Evolutionary conservation across 2,888 invertebrate species (phyloP).

Genomic region (Amiota mariae): DNA sequence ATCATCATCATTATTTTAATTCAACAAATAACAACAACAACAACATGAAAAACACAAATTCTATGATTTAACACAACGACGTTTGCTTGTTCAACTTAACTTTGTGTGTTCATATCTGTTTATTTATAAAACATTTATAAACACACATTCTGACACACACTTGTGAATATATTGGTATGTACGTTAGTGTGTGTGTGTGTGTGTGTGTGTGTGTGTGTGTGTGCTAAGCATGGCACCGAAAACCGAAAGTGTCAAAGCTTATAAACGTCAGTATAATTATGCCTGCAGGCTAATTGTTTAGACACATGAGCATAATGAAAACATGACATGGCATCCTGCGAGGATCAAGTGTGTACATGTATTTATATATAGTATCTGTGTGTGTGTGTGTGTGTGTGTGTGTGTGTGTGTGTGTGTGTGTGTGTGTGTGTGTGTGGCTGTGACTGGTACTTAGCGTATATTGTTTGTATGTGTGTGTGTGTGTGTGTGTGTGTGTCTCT

Average conservation of each 20-base stretch:
- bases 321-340: conserved; percentile 66
- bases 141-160: background rate
- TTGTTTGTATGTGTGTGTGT: conserved; percentile 19
- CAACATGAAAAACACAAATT: background rate
- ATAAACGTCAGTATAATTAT: conserved; percentile 68
- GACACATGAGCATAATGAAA: conserved; percentile 68
- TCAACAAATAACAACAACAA: background rate
- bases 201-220: conserved; percentile 35
- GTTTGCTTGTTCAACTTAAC: background rate
- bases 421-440: conserved; percentile 31
- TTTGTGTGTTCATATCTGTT: conserved; percentile 1
- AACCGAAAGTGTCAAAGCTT: conserved; percentile 69
- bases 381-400: conserved; percentile 13
- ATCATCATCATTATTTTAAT: no score
- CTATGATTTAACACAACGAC: background rate
- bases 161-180: background rate
- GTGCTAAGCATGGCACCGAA: conserved; percentile 54
- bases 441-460: background rate
- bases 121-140: background rate
- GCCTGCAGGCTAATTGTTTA: conserved; percentile 68
- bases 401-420: no score
- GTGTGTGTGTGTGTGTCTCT: conserved; percentile 15
- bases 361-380: background rate
- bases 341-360: conserved; percentile 51
- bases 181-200: background rate